phyloP scores from a whole-genome alignment of 2,113 vertebrate genomes.

The Callionymus lyra region DNA sequence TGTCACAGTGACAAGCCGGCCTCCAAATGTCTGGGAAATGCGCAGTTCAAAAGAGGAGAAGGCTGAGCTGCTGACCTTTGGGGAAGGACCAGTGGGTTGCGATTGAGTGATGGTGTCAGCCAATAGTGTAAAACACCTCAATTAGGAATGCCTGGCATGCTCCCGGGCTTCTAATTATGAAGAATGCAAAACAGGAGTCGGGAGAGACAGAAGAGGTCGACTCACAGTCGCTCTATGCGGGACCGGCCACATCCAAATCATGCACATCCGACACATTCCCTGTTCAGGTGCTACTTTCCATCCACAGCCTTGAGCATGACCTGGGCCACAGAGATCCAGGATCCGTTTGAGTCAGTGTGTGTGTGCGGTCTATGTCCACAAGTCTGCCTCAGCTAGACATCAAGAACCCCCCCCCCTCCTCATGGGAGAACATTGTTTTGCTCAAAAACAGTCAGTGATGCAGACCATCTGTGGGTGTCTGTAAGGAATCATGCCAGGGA shows the following conservation, averaged over 20 bases:
- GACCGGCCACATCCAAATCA: conserved; percentile 21
- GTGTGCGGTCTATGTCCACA: too few species aligned
- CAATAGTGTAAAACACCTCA: conserved; percentile 60
- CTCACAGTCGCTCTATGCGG: conserved; percentile 20
- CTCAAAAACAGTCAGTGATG: conserved; percentile 17
- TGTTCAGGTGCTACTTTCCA: background rate
- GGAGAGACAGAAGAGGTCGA: conserved; percentile 35
- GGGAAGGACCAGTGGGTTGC: conserved; percentile 47
- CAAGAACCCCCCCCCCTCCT: too few species aligned
- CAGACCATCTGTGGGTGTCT: conserved; percentile 51
- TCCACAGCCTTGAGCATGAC: too few species aligned
- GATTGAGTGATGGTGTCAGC: conserved; percentile 61
- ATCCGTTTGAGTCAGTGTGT: too few species aligned
- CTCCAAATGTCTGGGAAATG: conserved; percentile 31
- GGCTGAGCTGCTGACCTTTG: conserved; percentile 52
- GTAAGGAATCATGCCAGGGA: too few species aligned
- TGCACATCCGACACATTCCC: conserved; percentile 11
- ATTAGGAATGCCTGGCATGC: conserved; percentile 57
- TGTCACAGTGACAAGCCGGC: conserved; percentile 29
- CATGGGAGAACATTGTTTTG: conserved; percentile 14
- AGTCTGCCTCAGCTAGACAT: conserved; percentile 3
- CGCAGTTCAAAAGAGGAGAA: conserved; percentile 13
- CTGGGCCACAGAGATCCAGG: too few species aligned
- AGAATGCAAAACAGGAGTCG: conserved; percentile 64
- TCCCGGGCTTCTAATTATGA: conserved; percentile 55